Evolutionary conservation across 1,140 invertebrate genomes (phyloP), one percentile per base, ranked within the genome.

Genomic region (Hylyphantes graminicola): DNA sequence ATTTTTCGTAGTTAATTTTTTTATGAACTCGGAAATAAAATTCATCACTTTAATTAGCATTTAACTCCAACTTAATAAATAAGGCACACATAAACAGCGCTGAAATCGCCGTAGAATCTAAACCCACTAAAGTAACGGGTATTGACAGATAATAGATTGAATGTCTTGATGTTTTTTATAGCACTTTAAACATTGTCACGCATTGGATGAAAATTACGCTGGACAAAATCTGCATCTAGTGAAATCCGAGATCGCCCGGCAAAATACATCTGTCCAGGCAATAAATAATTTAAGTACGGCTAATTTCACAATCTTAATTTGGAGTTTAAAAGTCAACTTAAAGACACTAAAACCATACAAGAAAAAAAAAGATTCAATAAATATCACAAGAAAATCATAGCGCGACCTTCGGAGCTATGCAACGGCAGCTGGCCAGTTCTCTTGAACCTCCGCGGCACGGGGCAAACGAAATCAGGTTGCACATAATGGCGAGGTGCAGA

Each of bases 401-500:
- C 15, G 50, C 68, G 54, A 51, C 48, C n/a, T 35, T 35, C 35
- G 35, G 35, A n/a, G 57, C n/a, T 59, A n/a, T 70, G 68, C 50
- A 53, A 11, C 51, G n/a, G n/a, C n/a, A 12, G 12, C n/a, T 10
- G 21, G 68, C n/a, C 51, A 8, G n/a, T 35, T 21, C 19, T 21
- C 48, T 51, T 51, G 67, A 70, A 70, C 13, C 53, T 35, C 35
- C 6, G 67, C 50, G 48, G 67, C 48, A 51, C 13, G 4, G 15
- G 15, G 12, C 17, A 59, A 19, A 65, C 51, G 48, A 70, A 70
- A 70, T 53, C 68, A 17, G 51, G 51, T 54, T 19, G 68, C 50
- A 53, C n/a, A 50, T 51, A 70, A 53, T 17, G 50, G 50, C 67
- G 50, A 70, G 68, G 72, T 35, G 54, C 54, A 48, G 54, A 72